Conservation (phyloP, 1,140 invertebrate genomes). For the Wiebesia pumilae region DNA sequence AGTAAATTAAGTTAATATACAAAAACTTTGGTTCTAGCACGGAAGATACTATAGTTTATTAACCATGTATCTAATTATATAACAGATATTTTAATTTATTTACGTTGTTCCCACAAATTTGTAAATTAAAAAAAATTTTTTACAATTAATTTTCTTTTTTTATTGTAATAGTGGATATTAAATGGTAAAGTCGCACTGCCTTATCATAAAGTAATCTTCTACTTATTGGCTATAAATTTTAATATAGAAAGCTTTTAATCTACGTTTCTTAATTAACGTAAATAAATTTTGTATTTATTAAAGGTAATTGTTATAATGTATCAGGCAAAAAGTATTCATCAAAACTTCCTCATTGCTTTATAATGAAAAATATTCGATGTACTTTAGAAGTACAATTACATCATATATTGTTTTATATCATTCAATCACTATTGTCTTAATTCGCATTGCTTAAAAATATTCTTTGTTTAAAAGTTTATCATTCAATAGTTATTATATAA, state of each 20-base stretch:
- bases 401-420: neutral
- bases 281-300: neutral
- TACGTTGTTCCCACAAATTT: too few species aligned
- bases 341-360: too few species aligned
- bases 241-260: slow-evolving; percentile 19
- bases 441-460: neutral
- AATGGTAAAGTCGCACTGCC: neutral
- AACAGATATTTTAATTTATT: too few species aligned
- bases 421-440: neutral
- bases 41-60: too few species aligned
- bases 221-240: slow-evolving; percentile 9
- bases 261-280: too few species aligned
- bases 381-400: neutral
- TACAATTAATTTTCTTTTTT: too few species aligned
- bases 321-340: neutral
- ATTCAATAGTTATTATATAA: neutral
- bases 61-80: too few species aligned
- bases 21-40: too few species aligned
- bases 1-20: too few species aligned
- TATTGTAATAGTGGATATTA: neutral
- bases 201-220: neutral
- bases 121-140: too few species aligned
- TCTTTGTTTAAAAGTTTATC: neutral
- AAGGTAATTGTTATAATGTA: neutral
- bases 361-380: too few species aligned